Evolutionary conservation across 2,888 invertebrate species (phyloP).

Genomic region (Orchesellides sinensis): DNA sequence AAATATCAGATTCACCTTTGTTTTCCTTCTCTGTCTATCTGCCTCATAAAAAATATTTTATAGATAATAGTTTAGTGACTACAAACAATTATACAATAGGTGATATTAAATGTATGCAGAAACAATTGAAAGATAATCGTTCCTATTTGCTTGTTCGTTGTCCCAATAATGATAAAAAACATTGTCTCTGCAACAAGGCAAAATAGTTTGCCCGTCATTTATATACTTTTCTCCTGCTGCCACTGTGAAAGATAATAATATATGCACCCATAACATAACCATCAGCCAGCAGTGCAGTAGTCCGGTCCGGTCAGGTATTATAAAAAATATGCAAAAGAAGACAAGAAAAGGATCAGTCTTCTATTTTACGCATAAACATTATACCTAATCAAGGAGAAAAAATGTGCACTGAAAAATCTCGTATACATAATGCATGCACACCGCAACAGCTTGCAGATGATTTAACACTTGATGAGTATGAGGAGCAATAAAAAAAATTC

Average conservation of each 20-base stretch:
- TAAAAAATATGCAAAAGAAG: background rate
- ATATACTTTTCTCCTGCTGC: background rate
- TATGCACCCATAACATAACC: background rate
- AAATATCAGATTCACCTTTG: background rate
- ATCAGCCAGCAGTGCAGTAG: background rate
- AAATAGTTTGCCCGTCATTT: too few species aligned
- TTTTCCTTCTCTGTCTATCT: background rate
- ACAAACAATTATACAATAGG: background rate
- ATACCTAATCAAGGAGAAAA: conserved; percentile 11
- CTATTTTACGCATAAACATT: conserved; percentile 31
- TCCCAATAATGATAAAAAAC: background rate
- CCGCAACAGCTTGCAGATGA: conserved; percentile 30
- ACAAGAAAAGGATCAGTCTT: background rate
- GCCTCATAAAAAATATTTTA: too few species aligned
- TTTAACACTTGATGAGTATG: conserved; percentile 36
- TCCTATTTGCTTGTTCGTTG: background rate
- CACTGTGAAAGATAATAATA: background rate
- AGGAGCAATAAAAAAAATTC: background rate
- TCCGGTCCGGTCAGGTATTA: background rate
- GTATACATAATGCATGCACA: background rate
- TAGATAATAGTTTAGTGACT: too few species aligned
- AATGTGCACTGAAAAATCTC: conserved; percentile 5
- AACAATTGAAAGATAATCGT: conserved; percentile 5
- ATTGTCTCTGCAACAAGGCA: background rate
- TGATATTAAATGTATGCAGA: background rate